Percentiles rank a stretch among this genome's conserved stretches.
phyloP scores from a whole-genome alignment of 1,140 invertebrate genomes.

The Papilio machaon region DNA sequence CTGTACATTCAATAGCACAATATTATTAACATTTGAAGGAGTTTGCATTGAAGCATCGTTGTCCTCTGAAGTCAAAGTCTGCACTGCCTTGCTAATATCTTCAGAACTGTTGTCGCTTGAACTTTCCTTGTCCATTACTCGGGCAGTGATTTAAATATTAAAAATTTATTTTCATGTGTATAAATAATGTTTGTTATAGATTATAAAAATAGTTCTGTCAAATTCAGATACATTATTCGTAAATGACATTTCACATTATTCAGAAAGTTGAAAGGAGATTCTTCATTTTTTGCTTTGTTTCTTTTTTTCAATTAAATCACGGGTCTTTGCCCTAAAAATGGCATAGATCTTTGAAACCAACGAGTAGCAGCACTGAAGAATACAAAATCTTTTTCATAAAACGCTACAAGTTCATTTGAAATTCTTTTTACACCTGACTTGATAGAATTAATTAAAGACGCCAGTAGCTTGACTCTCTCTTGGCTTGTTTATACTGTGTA shows the following conservation, averaged over 20 bases:
- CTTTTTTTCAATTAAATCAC: background rate
- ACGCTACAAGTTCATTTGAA: constrained; percentile 12
- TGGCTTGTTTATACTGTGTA: constrained; percentile 43
- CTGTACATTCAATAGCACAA: constrained; percentile 55
- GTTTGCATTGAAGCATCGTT: constrained; percentile 36
- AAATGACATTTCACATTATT: background rate
- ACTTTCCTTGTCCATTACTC: background rate
- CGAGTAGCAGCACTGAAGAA: background rate
- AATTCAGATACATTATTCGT: background rate
- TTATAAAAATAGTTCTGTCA: background rate
- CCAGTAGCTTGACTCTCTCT: constrained; percentile 20
- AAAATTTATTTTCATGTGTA: background rate
- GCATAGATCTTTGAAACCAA: background rate
- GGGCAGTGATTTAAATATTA: constrained; percentile 2
- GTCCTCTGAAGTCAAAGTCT: background rate
- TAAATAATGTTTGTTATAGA: background rate
- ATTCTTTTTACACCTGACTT: constrained; percentile 22
- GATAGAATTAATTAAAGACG: constrained; percentile 27
- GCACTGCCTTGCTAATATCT: background rate
- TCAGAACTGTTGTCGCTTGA: constrained; percentile 1
- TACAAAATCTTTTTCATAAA: constrained; percentile 20
- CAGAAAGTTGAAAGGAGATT: background rate
- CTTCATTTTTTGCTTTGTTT: background rate
- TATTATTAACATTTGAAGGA: constrained; percentile 52
- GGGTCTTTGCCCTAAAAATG: background rate